Conservation (phyloP, 2,888 invertebrate species). For the Oscheius sp. region DNA sequence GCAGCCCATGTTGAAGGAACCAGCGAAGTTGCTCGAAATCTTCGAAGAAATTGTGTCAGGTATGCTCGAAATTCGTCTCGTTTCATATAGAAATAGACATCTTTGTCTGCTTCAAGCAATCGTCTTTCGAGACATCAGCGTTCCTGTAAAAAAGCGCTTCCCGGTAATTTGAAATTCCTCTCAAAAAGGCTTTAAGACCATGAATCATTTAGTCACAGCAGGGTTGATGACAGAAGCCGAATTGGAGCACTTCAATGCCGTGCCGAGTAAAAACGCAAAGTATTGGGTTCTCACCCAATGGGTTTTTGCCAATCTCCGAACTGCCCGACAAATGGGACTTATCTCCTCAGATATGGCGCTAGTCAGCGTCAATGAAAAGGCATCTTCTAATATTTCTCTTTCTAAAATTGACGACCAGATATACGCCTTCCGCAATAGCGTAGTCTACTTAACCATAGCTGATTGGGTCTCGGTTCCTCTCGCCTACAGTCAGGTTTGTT, state of each 20-base stretch:
- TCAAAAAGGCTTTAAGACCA: too few relatives aligned
- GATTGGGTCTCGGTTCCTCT: constrained; percentile 66
- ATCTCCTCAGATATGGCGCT: constrained; percentile 62
- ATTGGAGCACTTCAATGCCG: constrained; percentile 59
- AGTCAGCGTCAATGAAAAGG: constrained; percentile 57
- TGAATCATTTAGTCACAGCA: constrained; percentile 65
- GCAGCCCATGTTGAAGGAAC: constrained; percentile 22
- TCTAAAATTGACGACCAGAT: background rate
- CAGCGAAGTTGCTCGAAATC: constrained; percentile 1
- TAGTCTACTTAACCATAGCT: constrained; percentile 60
- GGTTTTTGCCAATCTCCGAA: constrained; percentile 45
- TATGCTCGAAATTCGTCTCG: background rate
- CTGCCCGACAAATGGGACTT: constrained; percentile 46
- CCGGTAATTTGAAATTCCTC: too few relatives aligned
- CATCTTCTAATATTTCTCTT: background rate
- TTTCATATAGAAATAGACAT: constrained; percentile 37
- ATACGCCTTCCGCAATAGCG: constrained; percentile 42
- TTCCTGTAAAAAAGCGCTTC: constrained; percentile 63
- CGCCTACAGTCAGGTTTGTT: constrained; percentile 49
- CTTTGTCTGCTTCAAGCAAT: constrained; percentile 59
- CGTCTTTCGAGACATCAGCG: constrained; percentile 59
- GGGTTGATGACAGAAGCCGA: constrained; percentile 65
- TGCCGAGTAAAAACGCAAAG: constrained; percentile 60
- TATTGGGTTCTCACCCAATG: constrained; percentile 68
- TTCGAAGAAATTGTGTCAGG: constrained; percentile 10